Evolutionary conservation across 37 sponge, comb jelly and placozoan species (phyloP), one percentile per base, ranked within the genome.

Genomic region (Mnemiopsis leidyi): DNA sequence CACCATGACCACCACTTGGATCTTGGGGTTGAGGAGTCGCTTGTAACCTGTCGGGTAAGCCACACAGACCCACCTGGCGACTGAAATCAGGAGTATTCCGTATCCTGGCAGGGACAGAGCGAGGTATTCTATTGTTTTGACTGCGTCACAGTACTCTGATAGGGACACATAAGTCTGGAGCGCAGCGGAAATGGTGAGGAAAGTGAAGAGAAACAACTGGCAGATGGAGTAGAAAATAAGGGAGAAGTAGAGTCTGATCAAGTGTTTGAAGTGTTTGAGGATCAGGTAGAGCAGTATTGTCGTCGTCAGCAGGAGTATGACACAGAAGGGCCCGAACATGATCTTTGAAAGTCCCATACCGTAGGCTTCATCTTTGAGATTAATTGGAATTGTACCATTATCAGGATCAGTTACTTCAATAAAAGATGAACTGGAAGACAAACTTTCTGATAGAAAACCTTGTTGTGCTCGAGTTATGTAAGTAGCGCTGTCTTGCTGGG

Each of bases 41-140:
- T 85, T 38, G 48, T 85, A 85, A 25, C 28, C 7, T 23, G 36
- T 35, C 7, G 90, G 90, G 40, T 40, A 40, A 21, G 61, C 23
- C 1, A 33, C 90, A 85, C 40, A 85, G 24, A 85, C 48, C 90
- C 40, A 38, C 61, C 90, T 38, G 3, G 61, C 90, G 24, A 37
- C 48, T 23, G 90, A 36, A 39, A 85, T 61, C 61, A 85, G 32
- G 61, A 85, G 36, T 2, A 85, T 33, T 1, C 40, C 40, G 26
- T 85, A 85, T 0, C 61, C 40, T 3, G 90, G 90, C 61, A 85
- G 90, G 61, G 25, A 39, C 36, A 33, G 3, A 23, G 90, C 79
- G 20, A 77, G 35, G 36, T 77, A 32, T 36, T 77, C 79, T 20
- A 77, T 18, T 33, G 32, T 32, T 1, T 32, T 32, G 0, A 77